Base-by-base conservation (phyloP, 2,888 invertebrate genomes). In the Drosophila kambysellisi region DNA sequence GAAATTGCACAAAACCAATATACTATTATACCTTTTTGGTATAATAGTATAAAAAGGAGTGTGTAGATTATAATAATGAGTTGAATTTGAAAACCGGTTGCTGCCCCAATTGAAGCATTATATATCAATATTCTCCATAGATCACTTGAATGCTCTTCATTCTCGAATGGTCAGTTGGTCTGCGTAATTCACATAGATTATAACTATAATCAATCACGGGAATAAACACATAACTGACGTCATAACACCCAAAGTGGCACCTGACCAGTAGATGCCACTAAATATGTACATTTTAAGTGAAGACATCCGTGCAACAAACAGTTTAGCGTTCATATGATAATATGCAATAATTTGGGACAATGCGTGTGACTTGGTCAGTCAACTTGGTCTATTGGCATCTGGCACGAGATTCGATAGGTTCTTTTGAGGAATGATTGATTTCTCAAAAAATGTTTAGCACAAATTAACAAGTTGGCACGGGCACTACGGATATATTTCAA, bases 361-460 rank as follows among this genome's bases (percentile, higher is more conserved):
- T 48, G 63, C 64, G 50, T 54, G 54, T 64, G 67, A 37, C 37
- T 39, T 25, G 25, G 46, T 46, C 25, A 30, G 32, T 33, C 54
- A 58, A 20, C 6, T 39, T 6, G 29, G 4, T 25, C 5, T 30
- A n/a, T 30, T n/a, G 30, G 12, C 25, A 33, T 17, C 11, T n/a
- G 25, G 15, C 57, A 58, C 58, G 51, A 59, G 53, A 51, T 62
- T 50, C n/a, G 56, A 37, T 29, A n/a, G 48, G 33, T 32, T 71
- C 50, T 29, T 62, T 68, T 62, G 46, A 11, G 35, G n/a, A 41
- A 25, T 39, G 35, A 68, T 76, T 73, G 60, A 67, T 74, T 68
- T 70, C 69, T 65, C 77, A 46, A 70, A 46, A 70, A 61, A 54
- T 76, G 39, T 63, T 84, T 84, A 82, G 74, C 78, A 69, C 65